Evolutionary conservation across 2,113 vertebrate species (phyloP).

Genomic region (Donacobius atricapilla): DNA sequence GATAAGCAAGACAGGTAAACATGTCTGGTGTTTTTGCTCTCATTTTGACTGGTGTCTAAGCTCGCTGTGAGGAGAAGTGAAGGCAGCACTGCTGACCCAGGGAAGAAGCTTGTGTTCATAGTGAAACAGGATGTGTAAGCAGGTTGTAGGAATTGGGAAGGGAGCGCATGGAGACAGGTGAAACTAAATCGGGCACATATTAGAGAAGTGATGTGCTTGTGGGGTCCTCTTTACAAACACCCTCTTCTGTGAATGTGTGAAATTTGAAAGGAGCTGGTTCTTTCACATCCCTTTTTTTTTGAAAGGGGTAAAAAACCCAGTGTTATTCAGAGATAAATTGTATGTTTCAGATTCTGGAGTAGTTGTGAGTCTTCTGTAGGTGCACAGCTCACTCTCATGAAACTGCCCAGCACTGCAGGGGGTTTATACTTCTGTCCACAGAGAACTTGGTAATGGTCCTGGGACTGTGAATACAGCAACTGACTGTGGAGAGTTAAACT

Average conservation of each 20-base stretch:
- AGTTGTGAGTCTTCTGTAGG: background rate
- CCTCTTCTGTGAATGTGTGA: conserved; percentile 14
- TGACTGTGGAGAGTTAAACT: background rate
- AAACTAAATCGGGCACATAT: conserved; percentile 31
- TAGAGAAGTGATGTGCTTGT: conserved; percentile 47
- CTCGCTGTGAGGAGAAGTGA: conserved; percentile 52
- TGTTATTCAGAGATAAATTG: background rate
- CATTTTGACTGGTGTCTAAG: background rate
- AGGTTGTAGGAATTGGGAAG: conserved; percentile 61
- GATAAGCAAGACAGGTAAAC: background rate
- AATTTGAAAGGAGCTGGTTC: conserved; percentile 21
- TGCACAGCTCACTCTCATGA: background rate
- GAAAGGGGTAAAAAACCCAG: background rate
- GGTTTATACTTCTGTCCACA: background rate
- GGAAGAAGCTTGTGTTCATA: conserved; percentile 49
- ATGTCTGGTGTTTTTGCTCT: background rate
- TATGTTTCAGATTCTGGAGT: background rate
- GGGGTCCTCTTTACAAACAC: background rate
- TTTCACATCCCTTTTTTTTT: conserved; percentile 32
- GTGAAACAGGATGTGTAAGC: conserved; percentile 71
- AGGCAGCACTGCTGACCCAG: background rate
- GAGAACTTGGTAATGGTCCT: background rate
- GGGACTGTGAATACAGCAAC: background rate
- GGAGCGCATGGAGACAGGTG: conserved; percentile 18
- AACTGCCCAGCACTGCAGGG: background rate